Evolutionary conservation across 2,888 invertebrate genomes (phyloP).

Genomic region (Leucozona laternaria): DNA sequence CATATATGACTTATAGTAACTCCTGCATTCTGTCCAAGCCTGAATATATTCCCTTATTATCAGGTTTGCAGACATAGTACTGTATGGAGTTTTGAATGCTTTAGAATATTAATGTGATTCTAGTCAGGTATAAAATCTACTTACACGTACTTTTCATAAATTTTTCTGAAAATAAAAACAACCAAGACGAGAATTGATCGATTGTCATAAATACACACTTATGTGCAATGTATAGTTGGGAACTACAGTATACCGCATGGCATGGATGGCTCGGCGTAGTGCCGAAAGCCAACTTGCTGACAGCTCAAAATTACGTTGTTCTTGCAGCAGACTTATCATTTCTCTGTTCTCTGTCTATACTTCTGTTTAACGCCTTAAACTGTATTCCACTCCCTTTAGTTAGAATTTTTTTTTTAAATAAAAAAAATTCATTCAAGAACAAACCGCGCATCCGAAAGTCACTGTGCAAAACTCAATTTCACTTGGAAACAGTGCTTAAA

Average conservation of each 20-base stretch:
- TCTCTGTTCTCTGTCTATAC: background rate
- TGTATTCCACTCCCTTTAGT: constrained; percentile 66
- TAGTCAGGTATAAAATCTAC: constrained; percentile 66
- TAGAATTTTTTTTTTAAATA: constrained; percentile 50
- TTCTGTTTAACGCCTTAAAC: constrained; percentile 38
- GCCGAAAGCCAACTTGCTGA: constrained; percentile 13
- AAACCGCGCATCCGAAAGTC: constrained; percentile 48
- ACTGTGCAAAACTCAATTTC: constrained; percentile 59
- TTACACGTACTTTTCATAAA: constrained; percentile 72
- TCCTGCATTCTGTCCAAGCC: background rate
- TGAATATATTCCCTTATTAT: background rate
- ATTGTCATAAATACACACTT: constrained; percentile 57
- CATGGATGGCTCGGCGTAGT: no score
- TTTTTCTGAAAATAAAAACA: constrained; percentile 68
- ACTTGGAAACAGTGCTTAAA: constrained; percentile 41
- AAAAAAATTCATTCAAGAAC: constrained; percentile 64
- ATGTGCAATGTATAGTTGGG: constrained; percentile 30
- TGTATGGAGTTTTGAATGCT: constrained; percentile 37
- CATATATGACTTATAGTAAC: background rate
- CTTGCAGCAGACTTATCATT: constrained; percentile 9
- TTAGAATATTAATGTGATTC: constrained; percentile 44
- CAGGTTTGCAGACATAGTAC: constrained; percentile 48
- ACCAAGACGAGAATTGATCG: constrained; percentile 50
- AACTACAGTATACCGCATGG: background rate
- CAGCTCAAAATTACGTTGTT: constrained; percentile 56